Base-by-base conservation (phyloP, 1,140 invertebrate species). In the Dreissena polymorpha region DNA sequence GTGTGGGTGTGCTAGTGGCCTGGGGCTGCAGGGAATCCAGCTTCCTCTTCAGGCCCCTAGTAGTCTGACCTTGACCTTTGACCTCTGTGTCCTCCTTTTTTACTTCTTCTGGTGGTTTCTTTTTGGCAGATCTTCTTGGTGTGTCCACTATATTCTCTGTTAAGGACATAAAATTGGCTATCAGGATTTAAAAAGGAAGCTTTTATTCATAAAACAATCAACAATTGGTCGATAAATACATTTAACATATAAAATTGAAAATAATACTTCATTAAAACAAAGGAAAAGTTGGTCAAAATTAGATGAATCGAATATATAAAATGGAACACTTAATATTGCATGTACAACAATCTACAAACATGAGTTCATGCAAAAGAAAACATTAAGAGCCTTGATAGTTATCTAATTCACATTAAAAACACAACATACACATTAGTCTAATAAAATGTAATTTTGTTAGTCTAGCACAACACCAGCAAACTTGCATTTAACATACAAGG, bases 1-100 rank as follows among this genome's bases (percentile, higher is more conserved):
- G 88, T 23, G 87, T 90, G 18, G 90, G 90, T 21, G 90, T 90
- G 78, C 89, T 90, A 12, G 88, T 88, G 14, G 89, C 86, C 72
- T 85, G 60, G 14, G 87, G 86, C 25, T 82, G 49, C 70, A 85
- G 39, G n/a, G 51, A 25, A 21, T 85, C 85, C 29, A 85, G 71
- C 63, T 86, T 89, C 63, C 69, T 84, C 6, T 86, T 78, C 27
- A 70, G 68, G 29, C 78, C 70, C 39, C 60, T 39, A 8, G 70
- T 84, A 49, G 69, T 78, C 27, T 39, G 53, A 23, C 64, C 51
- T 53, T 27, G 49, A 50, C 60, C 39, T 53, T 60, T 63, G 27
- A 16, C 50, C 51, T 71, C 75, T 64, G 51, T 18, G 29, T 25
- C 51, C 16, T 55, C 50, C 23, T 14, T 55, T 27, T n/a, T 50